Percentiles rank a stretch among this genome's conserved stretches.
These are phyloP conservation scores for Prolemur simus DNA, from an alignment of 2,113 vertebrate species.

Conservation along the genomic window DNA sequence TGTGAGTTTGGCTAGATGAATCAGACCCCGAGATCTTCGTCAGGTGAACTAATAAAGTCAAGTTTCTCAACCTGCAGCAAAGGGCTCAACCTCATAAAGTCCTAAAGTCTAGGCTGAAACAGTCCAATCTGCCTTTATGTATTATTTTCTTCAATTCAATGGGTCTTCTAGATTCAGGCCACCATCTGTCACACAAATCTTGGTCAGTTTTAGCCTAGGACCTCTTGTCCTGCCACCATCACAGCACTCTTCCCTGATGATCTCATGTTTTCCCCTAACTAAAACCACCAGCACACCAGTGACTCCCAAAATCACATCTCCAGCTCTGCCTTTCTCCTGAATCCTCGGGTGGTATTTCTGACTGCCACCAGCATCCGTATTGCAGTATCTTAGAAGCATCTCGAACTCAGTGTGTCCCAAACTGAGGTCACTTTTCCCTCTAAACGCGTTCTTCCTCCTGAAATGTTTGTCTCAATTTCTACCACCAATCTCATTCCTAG, in stretches of 20 bases:
- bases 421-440: background rate
- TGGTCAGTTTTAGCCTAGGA: background rate
- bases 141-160: background rate
- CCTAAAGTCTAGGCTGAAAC: background rate
- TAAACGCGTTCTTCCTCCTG: background rate
- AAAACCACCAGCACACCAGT: background rate
- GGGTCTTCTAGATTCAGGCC: background rate
- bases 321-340: background rate
- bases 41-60: background rate
- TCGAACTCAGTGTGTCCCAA: background rate
- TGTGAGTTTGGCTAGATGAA: background rate
- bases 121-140: background rate
- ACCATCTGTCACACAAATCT: background rate
- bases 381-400: background rate
- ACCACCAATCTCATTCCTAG: background rate
- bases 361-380: background rate
- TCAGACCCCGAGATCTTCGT: background rate
- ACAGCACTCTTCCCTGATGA: background rate
- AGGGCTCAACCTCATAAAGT: background rate
- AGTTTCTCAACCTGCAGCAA: background rate
- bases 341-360: background rate
- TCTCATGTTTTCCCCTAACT: background rate
- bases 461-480: background rate
- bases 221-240: background rate
- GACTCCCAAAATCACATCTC: background rate